Percentiles rank a stretch among this genome's conserved stretches.
These are phyloP conservation scores for Neogale vison DNA, from an alignment of 2,113 vertebrate species.

Conservation along the genomic window DNA sequence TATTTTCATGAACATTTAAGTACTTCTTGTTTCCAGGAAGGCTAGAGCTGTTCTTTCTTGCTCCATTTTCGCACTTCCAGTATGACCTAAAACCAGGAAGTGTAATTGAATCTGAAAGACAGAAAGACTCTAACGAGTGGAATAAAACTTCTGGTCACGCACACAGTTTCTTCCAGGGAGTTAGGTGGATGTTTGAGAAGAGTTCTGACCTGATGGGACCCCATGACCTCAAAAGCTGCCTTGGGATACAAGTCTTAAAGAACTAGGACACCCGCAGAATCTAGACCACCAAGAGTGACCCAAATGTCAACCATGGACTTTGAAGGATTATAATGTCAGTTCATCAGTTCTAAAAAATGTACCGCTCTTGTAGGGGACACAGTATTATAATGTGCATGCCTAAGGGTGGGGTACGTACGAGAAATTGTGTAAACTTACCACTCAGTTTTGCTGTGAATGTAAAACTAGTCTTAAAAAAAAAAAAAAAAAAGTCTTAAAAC, in stretches of 20 bases:
- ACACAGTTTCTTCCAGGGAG: background rate
- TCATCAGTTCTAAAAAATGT: background rate
- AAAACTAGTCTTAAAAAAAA: background rate
- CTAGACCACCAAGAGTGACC: background rate
- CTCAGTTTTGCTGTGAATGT: background rate
- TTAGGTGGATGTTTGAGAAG: background rate
- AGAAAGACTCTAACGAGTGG: background rate
- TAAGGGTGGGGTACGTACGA: accelerated
- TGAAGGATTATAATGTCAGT: background rate
- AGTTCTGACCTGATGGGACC: background rate
- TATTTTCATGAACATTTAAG: background rate
- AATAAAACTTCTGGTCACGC: background rate
- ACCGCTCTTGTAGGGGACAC: background rate
- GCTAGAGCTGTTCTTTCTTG: background rate
- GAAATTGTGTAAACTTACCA: background rate
- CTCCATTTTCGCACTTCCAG: constrained; percentile 8
- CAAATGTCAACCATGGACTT: no score
- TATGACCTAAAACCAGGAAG: background rate
- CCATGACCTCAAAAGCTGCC: background rate
- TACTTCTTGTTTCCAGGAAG: constrained; percentile 24
- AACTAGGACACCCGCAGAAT: background rate
- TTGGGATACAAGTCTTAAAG: background rate
- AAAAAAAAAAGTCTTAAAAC: background rate
- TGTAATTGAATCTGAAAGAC: background rate
- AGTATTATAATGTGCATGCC: accelerated